A percentile compares a stretch with the other conserved stretches of the same genome.
Evolutionary conservation across 2,888 invertebrate genomes (phyloP).

Genomic region (Lucinisca nassula): DNA sequence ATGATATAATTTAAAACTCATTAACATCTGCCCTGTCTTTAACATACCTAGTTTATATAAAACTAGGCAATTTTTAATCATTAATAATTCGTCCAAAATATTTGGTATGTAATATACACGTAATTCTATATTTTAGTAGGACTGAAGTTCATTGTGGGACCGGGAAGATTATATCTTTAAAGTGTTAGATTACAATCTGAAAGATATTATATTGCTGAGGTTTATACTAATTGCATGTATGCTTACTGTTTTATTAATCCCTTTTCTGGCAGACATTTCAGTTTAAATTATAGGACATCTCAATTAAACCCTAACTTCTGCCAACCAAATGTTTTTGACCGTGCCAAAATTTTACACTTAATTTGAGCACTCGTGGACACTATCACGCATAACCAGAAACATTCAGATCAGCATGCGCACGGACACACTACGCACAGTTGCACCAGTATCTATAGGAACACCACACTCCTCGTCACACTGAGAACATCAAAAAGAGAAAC

Average conservation of each 20-base stretch:
- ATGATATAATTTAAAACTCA: too few species aligned
- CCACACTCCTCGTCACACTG: too few species aligned
- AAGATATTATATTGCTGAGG: background rate
- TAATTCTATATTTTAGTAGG: constrained; percentile 3
- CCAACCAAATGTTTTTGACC: background rate
- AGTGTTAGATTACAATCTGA: background rate
- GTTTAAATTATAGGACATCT: background rate
- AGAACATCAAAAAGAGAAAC: too few species aligned
- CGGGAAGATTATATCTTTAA: background rate
- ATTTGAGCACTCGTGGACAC: too few species aligned
- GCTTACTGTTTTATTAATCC: background rate
- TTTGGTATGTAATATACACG: background rate
- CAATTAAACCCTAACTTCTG: background rate
- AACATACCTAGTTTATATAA: too few species aligned
- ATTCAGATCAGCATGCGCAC: too few species aligned
- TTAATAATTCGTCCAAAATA: background rate
- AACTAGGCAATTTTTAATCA: too few species aligned
- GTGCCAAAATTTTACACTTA: too few species aligned
- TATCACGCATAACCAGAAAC: too few species aligned
- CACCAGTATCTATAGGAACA: too few species aligned
- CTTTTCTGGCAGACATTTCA: background rate
- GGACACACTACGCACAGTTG: too few species aligned
- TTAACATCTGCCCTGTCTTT: too few species aligned
- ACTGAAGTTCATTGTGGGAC: background rate
- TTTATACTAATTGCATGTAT: background rate